Evolutionary conservation across 2,888 invertebrate genomes (phyloP).

Genomic region (Phymatocera aterrima): DNA sequence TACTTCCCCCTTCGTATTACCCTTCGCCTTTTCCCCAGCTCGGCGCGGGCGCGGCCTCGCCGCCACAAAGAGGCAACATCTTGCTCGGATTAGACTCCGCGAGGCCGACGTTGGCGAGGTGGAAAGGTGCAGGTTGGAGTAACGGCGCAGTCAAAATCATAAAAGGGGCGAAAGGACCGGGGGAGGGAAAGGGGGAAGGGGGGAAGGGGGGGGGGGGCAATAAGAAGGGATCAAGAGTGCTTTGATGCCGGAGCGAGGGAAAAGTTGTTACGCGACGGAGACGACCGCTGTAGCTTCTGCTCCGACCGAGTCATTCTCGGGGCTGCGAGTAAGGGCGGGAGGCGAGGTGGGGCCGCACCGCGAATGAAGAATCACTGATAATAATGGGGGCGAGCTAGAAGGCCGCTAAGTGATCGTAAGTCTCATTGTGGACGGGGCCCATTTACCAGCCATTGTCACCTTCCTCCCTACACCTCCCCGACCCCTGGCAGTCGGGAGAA

Average conservation of each 20-base stretch:
- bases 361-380: slow-evolving; percentile 59
- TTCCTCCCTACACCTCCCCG: too few species aligned
- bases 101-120: too few species aligned
- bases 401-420: slow-evolving; percentile 54
- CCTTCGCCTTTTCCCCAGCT: slow-evolving; percentile 53
- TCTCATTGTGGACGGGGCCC: slow-evolving; percentile 50
- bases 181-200: slow-evolving; percentile 17
- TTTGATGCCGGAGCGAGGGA: not conserved
- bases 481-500: slow-evolving; percentile 20
- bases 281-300: not conserved
- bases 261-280: slow-evolving; percentile 19
- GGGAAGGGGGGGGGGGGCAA: not conserved
- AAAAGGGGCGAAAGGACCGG: slow-evolving; percentile 43
- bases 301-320: not conserved
- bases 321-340: not conserved
- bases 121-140: slow-evolving; percentile 46
- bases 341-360: not conserved
- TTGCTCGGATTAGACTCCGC: slow-evolving; percentile 68
- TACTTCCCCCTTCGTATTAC: slow-evolving; percentile 67
- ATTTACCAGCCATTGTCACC: slow-evolving; percentile 48
- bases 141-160: slow-evolving; percentile 62
- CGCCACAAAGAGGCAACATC: slow-evolving; percentile 63
- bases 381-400: slow-evolving; percentile 51
- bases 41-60: slow-evolving; percentile 51
- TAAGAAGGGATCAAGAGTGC: not conserved